Base-by-base conservation (phyloP, 2,888 invertebrate genomes). In the Belgica antarctica region DNA sequence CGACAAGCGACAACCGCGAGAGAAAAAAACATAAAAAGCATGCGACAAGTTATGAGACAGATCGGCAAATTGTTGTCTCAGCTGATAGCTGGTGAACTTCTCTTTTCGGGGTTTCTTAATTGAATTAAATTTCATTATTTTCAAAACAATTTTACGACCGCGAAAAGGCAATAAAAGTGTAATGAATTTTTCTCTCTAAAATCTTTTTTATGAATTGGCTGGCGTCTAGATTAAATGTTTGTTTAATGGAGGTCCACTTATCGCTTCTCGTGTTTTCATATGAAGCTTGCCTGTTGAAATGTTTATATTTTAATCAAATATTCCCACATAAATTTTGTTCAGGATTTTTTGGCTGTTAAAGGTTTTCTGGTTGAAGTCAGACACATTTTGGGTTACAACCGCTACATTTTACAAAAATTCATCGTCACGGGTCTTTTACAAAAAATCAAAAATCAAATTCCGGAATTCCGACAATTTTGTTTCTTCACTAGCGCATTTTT, bases 91-190 rank as follows among this genome's bases (percentile, higher is more conserved):
- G 15, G 12, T 17, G 46, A 59, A 41, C 15, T 59, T 24, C 27
- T n/a, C 27, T 10, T n/a, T 22, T 52, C 4, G 7, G 5, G 25
- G 25, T 3, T 22, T 27, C 34, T 47, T 57, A 68, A 68, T 68
- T 68, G 68, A 68, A 68, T 68, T 68, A 68, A 68, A 68, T 68
- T 68, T 57, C 68, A 68, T 68, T 68, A 68, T 52, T 68, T 68
- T 68, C 52, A 68, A 68, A 68, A 68, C 68, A 68, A 57, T 68
- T 68, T 68, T 68, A 68, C 68, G 68, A 68, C 25, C 57, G 47
- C n/a, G n/a, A n/a, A 15, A 19, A n/a, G 34, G 27, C 68, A 65
- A 65, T 65, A 65, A 65, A 65, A 65, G 12, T 63, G 22, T 52
- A 25, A 59, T 59, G 59, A 27, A 25, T 27, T 59, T 59, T 59